Base-by-base conservation (phyloP, 2,888 invertebrate species). In the Caradrina kadenii region DNA sequence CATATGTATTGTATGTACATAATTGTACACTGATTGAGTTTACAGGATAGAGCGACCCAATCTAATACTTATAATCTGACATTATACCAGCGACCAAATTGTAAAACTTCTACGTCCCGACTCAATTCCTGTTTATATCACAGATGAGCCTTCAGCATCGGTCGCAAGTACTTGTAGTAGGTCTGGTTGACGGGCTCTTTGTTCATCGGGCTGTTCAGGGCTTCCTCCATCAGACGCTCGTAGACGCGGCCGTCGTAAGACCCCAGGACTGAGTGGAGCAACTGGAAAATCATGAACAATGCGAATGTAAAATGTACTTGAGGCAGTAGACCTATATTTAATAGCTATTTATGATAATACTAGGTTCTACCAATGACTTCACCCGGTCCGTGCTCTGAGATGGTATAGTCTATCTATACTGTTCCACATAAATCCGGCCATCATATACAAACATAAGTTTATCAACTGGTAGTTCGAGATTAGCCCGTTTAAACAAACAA, bases 171-270 rank as follows among this genome's bases (percentile, higher is more conserved):
- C 74, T 96, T 96, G 67, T 97, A 94, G 91, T 97, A 98, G 50
- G 97, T 97, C 79, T 97, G 94, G 85, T 98, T 97, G n/a, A 98
- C 98, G 0, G 97, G 97, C 76, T 97, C 96, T 42, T 97, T 96
- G 91, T 98, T 98, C 80, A 98, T 93, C 0, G 98, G 98, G 87
- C 98, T 98, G 90, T 98, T 97, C 88, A 97, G 94, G 0, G 98
- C 98, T 86, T 97, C 97, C 61, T 96, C 97, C 90, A 97, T 97
- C 56, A 98, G 93, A 10, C 98, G 96, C 85, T 98, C 97, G 90
- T 98, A 98, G 6, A 98, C 98, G 70, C 97, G 97, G 1, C 98
- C 98, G 89, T 98, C 98, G 88, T 97, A 98, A 0, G 97, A 96
- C 3, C 98, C 98, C 49, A 98, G 92, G 0, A 98, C 96, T 0